A percentile compares a stretch with the other conserved stretches of the same genome.
Evolutionary conservation across 2,888 invertebrate genomes (phyloP).

Genomic region (Kryphioiulus occultus): DNA sequence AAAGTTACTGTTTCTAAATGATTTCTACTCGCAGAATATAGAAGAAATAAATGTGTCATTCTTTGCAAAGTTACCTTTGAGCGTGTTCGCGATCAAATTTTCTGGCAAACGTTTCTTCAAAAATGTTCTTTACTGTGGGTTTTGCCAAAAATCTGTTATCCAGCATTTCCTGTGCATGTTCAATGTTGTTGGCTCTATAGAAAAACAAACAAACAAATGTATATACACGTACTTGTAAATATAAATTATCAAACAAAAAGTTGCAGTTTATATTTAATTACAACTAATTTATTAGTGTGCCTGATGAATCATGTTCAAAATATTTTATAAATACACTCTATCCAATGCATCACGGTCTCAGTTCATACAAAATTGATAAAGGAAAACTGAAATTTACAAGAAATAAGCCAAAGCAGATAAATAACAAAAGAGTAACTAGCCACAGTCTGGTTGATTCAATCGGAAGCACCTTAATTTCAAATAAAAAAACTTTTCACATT

Average conservation of each 20-base stretch:
- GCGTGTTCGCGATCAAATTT: background rate
- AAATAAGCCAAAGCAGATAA: background rate
- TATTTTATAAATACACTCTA: conserved; percentile 22
- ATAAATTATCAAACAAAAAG: background rate
- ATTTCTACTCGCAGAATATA: background rate
- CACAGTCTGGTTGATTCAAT: too few relatives aligned
- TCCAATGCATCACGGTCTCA: background rate
- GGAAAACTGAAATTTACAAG: background rate
- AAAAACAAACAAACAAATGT: background rate
- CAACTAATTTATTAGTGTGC: conserved; percentile 30
- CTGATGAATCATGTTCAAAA: background rate
- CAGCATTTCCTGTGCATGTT: background rate
- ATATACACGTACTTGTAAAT: background rate
- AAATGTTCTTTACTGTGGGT: too few relatives aligned
- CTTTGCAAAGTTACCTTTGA: background rate
- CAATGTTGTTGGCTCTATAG: background rate
- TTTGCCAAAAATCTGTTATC: background rate
- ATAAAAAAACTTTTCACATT: too few relatives aligned
- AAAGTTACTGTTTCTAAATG: background rate
- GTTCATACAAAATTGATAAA: conserved; percentile 9
- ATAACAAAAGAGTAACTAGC: background rate
- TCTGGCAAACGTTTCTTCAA: background rate
- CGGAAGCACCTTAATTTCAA: too few relatives aligned
- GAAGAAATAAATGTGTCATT: background rate
- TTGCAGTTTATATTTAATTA: background rate